Evolutionary conservation across 2,888 invertebrate species (phyloP), one percentile per base, ranked within the genome.

Genomic region (Cataglyphis rosenhaueri): DNA sequence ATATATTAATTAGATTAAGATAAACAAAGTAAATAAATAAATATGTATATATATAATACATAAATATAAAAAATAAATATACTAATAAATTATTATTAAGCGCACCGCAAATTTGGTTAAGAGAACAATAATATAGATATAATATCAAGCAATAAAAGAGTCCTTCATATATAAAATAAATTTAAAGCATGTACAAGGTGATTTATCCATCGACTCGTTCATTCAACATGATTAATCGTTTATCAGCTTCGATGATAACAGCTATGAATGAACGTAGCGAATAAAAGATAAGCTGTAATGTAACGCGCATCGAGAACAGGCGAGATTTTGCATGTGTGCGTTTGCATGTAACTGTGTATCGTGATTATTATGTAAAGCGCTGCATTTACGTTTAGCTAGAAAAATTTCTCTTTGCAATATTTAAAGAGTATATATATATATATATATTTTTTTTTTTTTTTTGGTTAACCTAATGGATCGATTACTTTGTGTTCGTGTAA

Each of bases 251-350:
- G 12, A 66, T 55, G 15, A 74, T 62, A 75, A 65, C 38, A 6
- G 62, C 10, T 29, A 9, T 76, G 66, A 76, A 76, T 76, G 66
- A 66, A 76, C 25, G 29, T 65, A 25, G n/a, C 64, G 25, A 55
- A 25, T 75, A 66, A 65, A 55, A 65, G 55, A 76, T 76, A 65
- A 65, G 48, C 48, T 48, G 48, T 48, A 52, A n/a, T n/a, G n/a
- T n/a, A 52, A 52, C 52, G n/a, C 48, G 1, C 21, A 18, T 10
- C 8, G 29, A 44, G 48, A 44, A 48, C 29, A 3, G n/a, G 0
- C n/a, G 15, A 10, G 29, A 29, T 29, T 29, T 25, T 21, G 21
- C 29, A 9, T 15, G 5, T 6, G 29, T 18, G 55, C 70, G 15
- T 35, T 41, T 41, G 35, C 15, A 35, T 15, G 18, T 9, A 25